These are phyloP conservation scores for Taurulus bubalis DNA, from an alignment of 2,113 vertebrate species.

Conservation along the genomic window DNA sequence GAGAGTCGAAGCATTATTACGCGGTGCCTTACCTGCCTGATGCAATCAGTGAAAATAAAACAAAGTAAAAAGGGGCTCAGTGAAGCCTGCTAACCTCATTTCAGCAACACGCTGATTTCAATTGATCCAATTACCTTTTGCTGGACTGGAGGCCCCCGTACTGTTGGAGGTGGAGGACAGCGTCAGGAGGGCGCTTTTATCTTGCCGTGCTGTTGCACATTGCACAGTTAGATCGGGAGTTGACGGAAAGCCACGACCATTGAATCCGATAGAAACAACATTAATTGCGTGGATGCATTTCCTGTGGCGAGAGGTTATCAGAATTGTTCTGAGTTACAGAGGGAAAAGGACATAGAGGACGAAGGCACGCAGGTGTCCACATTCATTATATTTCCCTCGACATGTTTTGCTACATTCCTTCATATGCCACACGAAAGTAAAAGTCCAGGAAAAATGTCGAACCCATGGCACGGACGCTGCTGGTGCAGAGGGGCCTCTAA, in stretches of 20 bases:
- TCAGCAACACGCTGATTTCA: slow-evolving; percentile 51
- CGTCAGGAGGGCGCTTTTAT: slow-evolving; percentile 53
- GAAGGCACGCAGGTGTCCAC: background rate
- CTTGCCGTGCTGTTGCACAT: slow-evolving; percentile 44
- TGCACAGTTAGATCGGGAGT: slow-evolving; percentile 27
- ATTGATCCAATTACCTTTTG: slow-evolving; percentile 72
- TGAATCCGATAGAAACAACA: background rate
- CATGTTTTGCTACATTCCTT: background rate
- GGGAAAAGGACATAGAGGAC: background rate
- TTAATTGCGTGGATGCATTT: background rate
- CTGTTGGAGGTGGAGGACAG: slow-evolving; percentile 21
- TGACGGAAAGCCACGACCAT: background rate
- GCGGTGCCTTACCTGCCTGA: slow-evolving; percentile 57
- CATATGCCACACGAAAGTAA: background rate
- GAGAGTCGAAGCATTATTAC: slow-evolving; percentile 55
- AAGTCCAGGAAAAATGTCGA: background rate
- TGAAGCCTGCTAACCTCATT: slow-evolving; percentile 54
- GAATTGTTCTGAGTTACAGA: background rate
- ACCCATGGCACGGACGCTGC: background rate
- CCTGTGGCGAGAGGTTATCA: slow-evolving; percentile 1
- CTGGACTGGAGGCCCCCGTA: slow-evolving; percentile 28
- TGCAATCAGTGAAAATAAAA: slow-evolving; percentile 65
- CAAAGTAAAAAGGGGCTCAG: slow-evolving; percentile 41
- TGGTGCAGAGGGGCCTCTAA: background rate
- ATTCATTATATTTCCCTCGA: background rate